Evolutionary conservation across 2,113 vertebrate species (phyloP).

Genomic region (Acanthisitta chloris): DNA sequence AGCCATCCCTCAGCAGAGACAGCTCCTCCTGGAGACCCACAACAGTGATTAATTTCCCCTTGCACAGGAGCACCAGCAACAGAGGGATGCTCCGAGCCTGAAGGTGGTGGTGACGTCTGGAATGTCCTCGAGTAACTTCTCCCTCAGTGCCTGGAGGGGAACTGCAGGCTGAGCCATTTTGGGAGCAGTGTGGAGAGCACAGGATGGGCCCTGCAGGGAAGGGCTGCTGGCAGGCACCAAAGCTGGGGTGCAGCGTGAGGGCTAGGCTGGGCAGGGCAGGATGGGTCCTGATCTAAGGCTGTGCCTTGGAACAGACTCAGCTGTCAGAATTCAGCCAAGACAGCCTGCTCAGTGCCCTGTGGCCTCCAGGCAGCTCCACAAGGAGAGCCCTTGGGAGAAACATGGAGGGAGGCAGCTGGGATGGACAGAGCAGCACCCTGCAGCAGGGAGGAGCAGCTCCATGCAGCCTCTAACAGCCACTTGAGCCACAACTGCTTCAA

Average conservation of each 20-base stretch:
- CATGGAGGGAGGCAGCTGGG: neutral
- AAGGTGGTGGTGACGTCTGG: neutral
- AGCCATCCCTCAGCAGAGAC: neutral
- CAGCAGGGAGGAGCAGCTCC: neutral
- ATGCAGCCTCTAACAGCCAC: neutral
- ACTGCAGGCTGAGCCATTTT: neutral
- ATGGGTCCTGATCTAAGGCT: neutral
- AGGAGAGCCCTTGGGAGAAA: neutral
- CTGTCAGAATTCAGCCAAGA: neutral
- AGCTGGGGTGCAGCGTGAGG: accelerated
- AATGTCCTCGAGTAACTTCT: neutral
- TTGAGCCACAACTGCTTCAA: neutral
- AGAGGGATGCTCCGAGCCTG: neutral
- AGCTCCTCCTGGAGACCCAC: neutral
- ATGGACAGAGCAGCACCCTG: accelerated
- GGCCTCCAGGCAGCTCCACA: neutral
- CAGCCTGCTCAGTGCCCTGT: neutral
- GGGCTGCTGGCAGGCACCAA: accelerated
- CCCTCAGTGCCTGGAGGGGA: neutral
- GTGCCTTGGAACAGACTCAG: neutral
- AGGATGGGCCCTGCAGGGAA: accelerated
- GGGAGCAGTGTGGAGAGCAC: neutral
- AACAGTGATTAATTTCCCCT: conserved; percentile 26
- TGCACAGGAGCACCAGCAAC: neutral
- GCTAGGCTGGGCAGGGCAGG: neutral